Conservation (phyloP, 1,140 invertebrate genomes). For the Heliconius melpomene region DNA sequence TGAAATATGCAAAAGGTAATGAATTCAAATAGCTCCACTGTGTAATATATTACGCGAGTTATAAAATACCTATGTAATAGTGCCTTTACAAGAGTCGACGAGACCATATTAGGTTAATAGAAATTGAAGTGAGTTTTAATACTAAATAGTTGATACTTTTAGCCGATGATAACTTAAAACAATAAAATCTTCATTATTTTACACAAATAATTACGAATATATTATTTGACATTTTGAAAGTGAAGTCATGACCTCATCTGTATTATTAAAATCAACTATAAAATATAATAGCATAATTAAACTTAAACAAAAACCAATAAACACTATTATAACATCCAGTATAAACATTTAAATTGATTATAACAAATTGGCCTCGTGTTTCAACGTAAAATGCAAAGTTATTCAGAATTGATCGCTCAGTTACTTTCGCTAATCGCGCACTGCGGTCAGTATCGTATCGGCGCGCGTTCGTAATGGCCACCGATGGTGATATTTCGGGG, state of each 20-base stretch:
- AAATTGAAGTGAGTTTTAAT: not conserved
- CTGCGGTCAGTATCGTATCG: conserved; percentile 41
- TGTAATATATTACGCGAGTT: not conserved
- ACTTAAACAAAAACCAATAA: not conserved
- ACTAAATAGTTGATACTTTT: not conserved
- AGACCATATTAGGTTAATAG: no score
- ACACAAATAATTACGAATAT: not conserved
- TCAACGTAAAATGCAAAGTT: conserved; percentile 31
- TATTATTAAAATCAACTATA: not conserved
- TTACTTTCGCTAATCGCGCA: conserved; percentile 45
- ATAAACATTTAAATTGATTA: conserved; percentile 15
- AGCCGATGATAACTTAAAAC: not conserved
- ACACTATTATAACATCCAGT: not conserved
- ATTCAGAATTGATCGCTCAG: conserved; percentile 31
- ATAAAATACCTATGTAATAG: not conserved
- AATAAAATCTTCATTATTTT: not conserved
- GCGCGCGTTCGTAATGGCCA: conserved; percentile 36
- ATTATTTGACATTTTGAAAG: not conserved
- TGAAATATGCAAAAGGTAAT: not conserved
- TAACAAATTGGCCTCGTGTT: not conserved
- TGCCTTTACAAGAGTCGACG: not conserved
- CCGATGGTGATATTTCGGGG: conserved; percentile 37
- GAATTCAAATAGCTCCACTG: not conserved
- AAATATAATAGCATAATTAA: not conserved
- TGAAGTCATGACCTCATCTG: not conserved